Evolutionary conservation across 2,113 vertebrate genomes (phyloP), one percentile per base, ranked within the genome.

Genomic region (Typhlomys cinereus): DNA sequence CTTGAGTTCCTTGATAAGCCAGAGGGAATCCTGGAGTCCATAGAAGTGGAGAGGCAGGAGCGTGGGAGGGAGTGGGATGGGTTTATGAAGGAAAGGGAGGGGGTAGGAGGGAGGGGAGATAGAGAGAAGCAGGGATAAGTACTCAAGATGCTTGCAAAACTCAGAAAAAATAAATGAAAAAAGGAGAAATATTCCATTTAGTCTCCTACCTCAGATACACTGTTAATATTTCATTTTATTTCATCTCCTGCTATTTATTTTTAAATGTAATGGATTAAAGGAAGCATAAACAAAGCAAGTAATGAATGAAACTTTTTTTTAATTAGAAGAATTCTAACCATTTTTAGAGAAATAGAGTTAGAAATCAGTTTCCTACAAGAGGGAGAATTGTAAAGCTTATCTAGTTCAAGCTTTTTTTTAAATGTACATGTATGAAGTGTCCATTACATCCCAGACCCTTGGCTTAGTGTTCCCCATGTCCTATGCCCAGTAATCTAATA

Each of bases 321-420:
- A 86, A 67, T 74, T 88, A 23, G 89, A 88, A 86, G 78, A 87
- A 93, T 87, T 23, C 21, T 81, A 92, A 92, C 8, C 36, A 44
- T 46, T 62, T 84, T 78, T 85, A 39, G 27, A 62, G 25, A 90
- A 48, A 31, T 46, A 13, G 41, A 10, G 15, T 21, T 75, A 92
- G 83, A 92, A 89, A 80, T 84, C 73, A 92, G 48, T 15, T 36
- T 79, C 6, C 41, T 74, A 74, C 23, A 79, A 36, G 9, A 50
- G 46, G 74, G 39, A 89, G 57, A 89, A 73, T 44, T 85, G 7
- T 70, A 44, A 78, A 89, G 36, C 27, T 93, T 25, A 70, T 44
- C 59, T 59, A 88, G 29, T n/a, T 39, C 67, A 52, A 78, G 67
- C 44, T 9, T 57, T 64, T 54, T 52, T 6, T 44, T 57, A 69